Percentiles rank a stretch among this genome's conserved stretches.
These are phyloP conservation scores for Scaptomyza montana DNA, from an alignment of 1,140 invertebrate species.

Conservation along the genomic window DNA sequence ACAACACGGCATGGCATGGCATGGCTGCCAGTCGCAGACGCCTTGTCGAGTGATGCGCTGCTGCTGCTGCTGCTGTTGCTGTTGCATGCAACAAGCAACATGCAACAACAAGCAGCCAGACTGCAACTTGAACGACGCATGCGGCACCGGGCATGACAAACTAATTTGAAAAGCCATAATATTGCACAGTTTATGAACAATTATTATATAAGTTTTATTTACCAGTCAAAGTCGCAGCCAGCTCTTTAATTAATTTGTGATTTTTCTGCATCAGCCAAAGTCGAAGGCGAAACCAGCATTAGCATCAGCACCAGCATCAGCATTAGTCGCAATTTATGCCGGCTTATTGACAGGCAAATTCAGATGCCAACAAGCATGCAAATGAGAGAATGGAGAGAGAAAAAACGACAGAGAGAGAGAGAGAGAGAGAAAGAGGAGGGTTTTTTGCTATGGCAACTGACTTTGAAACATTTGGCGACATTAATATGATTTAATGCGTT, in stretches of 20 bases:
- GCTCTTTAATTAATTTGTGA: slow-evolving; percentile 81
- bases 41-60: slow-evolving; percentile 36
- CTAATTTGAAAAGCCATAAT: slow-evolving; percentile 83
- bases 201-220: slow-evolving; percentile 84
- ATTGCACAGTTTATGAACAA: slow-evolving; percentile 83
- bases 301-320: slow-evolving; percentile 20
- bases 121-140: slow-evolving; percentile 10
- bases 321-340: slow-evolving; percentile 68
- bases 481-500: slow-evolving; percentile 84
- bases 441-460: slow-evolving; percentile 41
- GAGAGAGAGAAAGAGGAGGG: background rate
- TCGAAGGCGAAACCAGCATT: slow-evolving; percentile 3
- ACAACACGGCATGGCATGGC: slow-evolving; percentile 80
- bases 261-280: slow-evolving; percentile 62
- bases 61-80: slow-evolving; percentile 29
- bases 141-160: slow-evolving; percentile 58
- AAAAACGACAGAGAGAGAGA: background rate
- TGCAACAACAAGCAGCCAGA: slow-evolving; percentile 55
- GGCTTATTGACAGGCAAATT: slow-evolving; percentile 61
- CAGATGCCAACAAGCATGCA: slow-evolving; percentile 50
- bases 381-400: slow-evolving; percentile 29
- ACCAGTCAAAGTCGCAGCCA: slow-evolving; percentile 38
- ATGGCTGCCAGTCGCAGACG: slow-evolving; percentile 52
- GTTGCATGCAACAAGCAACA: slow-evolving; percentile 79
- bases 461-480: slow-evolving; percentile 82